Evolutionary conservation across 2,797 vertebrate genomes (phyloP), one percentile per base, ranked within the genome.

Genomic region (Natrix natrix): DNA sequence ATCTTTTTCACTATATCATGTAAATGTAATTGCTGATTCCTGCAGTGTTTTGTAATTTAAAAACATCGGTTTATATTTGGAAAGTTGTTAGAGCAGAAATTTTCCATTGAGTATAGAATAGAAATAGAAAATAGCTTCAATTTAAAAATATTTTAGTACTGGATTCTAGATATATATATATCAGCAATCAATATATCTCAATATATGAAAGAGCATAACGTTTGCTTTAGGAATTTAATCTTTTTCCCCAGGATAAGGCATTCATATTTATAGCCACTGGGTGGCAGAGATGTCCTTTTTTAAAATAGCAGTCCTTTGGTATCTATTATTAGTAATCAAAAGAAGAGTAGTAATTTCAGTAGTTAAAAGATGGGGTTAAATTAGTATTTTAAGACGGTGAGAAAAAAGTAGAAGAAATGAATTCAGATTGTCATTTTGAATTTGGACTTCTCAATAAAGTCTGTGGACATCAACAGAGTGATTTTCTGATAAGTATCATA

Each of bases 281-380:
- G 78, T 94, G 93, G 89, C 91, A 86, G 14, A 86, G 20, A 32
- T 91, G 56, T 16, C 28, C 32, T 63, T 91, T 37, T 37, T 16
- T 24, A 37, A 52, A 16, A 17, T 20, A 26, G 4, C 14, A 8
- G 7, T 56, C 2, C 13, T 92, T 32, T 74, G 24, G 24, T 57
- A 13, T 78, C 32, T 78, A 22, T 74, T 37, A 4, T 24, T 83
- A 48, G 37, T 83, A 48, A 48, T 24, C 69, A 86, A 32, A 22
- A 26, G 37, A 86, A 60, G 6, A 37, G 2, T 10, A 60, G 63
- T 20, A 86, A 28, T 89, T 59, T 26, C 5, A 28, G 11, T 28
- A 78, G 55, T 69, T 56, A 5, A 78, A 57, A 57, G 88, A 83
- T 32, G 10, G 55, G 4, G 1, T n/a, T 55, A 61, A 55, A 28